These are phyloP conservation scores for Eutolmus rufibarbis DNA, from an alignment of 2,888 invertebrate genomes.

Conservation along the genomic window DNA sequence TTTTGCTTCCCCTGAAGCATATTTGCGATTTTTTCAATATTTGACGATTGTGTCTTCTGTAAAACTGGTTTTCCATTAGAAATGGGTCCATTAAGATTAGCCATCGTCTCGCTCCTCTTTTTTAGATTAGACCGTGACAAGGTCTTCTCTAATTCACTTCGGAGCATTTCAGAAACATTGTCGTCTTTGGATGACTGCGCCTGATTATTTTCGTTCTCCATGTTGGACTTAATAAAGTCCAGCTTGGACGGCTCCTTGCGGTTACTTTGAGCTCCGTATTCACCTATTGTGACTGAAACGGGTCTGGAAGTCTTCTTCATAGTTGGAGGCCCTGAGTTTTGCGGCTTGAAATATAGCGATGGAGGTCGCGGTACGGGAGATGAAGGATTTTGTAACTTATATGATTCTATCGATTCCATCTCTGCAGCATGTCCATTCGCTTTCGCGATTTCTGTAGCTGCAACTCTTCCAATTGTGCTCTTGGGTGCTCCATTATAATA, in stretches of 20 bases:
- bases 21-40: conserved; percentile 51
- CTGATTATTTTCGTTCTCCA: neutral
- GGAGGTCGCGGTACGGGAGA: conserved; percentile 72
- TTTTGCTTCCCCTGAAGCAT: conserved; percentile 50
- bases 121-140: conserved; percentile 79
- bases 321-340: conserved; percentile 66
- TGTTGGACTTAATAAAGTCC: conserved; percentile 67
- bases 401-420: conserved; percentile 79
- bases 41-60: conserved; percentile 51
- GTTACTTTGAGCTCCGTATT: conserved; percentile 68
- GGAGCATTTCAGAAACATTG: conserved; percentile 70
- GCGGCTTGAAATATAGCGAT: conserved; percentile 72
- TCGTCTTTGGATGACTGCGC: conserved; percentile 50
- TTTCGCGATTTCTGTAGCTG: conserved; percentile 52
- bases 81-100: neutral
- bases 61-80: conserved; percentile 46
- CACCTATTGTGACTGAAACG: conserved; percentile 76
- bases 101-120: conserved; percentile 68
- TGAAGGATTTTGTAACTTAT: conserved; percentile 72
- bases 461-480: conserved; percentile 47
- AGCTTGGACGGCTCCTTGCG: conserved; percentile 74
- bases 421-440: conserved; percentile 69
- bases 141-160: conserved; percentile 77
- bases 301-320: conserved; percentile 67
- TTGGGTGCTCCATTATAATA: conserved; percentile 43